A percentile compares a stretch with the other conserved stretches of the same genome.
Evolutionary conservation across 2,888 invertebrate species (phyloP).

Genomic region (Tromatobia lineatoria): DNA sequence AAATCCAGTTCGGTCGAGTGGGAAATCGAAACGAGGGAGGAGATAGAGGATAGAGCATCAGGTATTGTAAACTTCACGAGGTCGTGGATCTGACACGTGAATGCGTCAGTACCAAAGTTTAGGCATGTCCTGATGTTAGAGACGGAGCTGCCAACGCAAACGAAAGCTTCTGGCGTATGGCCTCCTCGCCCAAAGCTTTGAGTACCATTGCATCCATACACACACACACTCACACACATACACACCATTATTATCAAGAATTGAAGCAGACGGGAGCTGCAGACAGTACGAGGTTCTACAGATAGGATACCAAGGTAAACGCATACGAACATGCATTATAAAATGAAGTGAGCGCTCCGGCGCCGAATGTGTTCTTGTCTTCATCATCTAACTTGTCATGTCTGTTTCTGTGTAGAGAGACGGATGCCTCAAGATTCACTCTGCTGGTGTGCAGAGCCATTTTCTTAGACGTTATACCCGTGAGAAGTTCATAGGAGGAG

Average conservation of each 20-base stretch:
- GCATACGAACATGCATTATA: conserved; percentile 8
- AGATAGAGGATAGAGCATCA: neutral
- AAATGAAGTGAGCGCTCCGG: neutral
- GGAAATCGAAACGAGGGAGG: neutral
- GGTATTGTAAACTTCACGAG: neutral
- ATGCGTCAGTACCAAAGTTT: conserved; percentile 46
- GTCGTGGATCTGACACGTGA: conserved; percentile 38
- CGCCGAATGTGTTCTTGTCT: neutral
- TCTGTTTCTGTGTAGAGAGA: conserved; percentile 2
- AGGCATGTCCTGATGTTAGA: conserved; percentile 9
- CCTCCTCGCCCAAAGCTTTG: neutral
- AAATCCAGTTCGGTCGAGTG: neutral
- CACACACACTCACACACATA: neutral
- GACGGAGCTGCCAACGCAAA: neutral
- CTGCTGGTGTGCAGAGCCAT: conserved; percentile 20
- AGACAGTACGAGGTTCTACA: neutral
- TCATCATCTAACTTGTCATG: conserved; percentile 22
- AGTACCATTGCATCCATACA: neutral
- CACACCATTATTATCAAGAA: neutral
- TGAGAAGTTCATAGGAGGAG: neutral
- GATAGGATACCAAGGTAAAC: neutral
- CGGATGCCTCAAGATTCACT: neutral
- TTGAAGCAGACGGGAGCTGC: neutral
- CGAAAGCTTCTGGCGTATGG: neutral
- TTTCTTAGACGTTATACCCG: conserved; percentile 5